Percentiles rank a stretch among this genome's conserved stretches.
Conservation (phyloP, 2,888 invertebrate genomes). For the Mimumesa dahlbomi region DNA sequence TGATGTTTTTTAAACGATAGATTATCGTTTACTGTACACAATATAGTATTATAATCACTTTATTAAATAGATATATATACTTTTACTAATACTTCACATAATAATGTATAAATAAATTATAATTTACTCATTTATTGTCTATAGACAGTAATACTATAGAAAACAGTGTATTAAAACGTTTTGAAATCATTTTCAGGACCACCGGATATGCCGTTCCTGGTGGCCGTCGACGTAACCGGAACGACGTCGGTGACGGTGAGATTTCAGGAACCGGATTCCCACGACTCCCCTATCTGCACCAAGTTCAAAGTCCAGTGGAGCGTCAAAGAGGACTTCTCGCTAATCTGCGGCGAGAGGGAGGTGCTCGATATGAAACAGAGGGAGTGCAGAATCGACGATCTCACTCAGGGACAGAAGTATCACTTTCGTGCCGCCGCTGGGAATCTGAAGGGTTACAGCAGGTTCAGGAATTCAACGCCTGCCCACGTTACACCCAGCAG, state of each 20-base stretch:
- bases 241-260: slow-evolving; percentile 86
- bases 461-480: slow-evolving; percentile 88
- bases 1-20: too few species aligned
- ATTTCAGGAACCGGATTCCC: slow-evolving; percentile 86
- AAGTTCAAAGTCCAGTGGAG: slow-evolving; percentile 99
- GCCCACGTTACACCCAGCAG: slow-evolving; percentile 94
- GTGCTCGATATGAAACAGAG: slow-evolving; percentile 86
- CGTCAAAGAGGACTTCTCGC: slow-evolving; percentile 90
- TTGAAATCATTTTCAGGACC: slow-evolving; percentile 84
- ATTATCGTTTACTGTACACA: too few species aligned
- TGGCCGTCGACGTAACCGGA: slow-evolving; percentile 87
- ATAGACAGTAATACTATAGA: too few species aligned
- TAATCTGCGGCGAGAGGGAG: slow-evolving; percentile 90
- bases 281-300: slow-evolving; percentile 91
- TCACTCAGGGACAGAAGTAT: slow-evolving; percentile 93
- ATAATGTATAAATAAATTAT: too few species aligned
- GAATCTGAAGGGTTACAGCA: slow-evolving; percentile 95
- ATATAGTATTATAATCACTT: too few species aligned
- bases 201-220: slow-evolving; percentile 90
- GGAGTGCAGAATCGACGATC: slow-evolving; percentile 85
- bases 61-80: too few species aligned
- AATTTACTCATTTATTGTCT: too few species aligned
- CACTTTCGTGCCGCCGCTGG: slow-evolving; percentile 96
- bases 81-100: too few species aligned
- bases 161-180: too few species aligned